Conservation (phyloP, 2,888 invertebrate genomes). For the Liopterus haemorrhoidalis region DNA sequence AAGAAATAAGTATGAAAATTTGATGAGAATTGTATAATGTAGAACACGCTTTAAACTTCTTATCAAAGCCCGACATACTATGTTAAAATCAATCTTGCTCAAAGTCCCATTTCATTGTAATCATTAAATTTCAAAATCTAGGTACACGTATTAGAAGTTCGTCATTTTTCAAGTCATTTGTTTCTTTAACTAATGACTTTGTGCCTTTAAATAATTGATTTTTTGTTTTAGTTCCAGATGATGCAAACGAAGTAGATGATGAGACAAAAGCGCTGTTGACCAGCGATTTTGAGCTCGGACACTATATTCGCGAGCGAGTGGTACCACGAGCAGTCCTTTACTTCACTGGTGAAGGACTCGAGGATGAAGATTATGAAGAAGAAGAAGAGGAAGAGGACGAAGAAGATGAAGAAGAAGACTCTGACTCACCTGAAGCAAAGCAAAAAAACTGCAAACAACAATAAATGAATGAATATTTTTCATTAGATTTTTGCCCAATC, state of each 20-base stretch:
- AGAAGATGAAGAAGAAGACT: conserved; percentile 55
- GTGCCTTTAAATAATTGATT: neutral
- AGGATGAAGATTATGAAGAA: conserved; percentile 72
- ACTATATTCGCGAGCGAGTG: conserved; percentile 92
- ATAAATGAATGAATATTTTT: conserved; percentile 29
- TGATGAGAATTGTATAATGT: too few relatives aligned
- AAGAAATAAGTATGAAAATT: too few relatives aligned
- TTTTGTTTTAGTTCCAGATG: conserved; percentile 63
- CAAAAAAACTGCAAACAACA: conserved; percentile 44
- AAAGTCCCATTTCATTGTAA: too few relatives aligned
- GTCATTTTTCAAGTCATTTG: neutral
- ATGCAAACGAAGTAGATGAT: conserved; percentile 73
- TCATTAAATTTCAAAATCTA: neutral
- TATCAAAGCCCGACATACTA: too few relatives aligned
- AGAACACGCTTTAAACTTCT: too few relatives aligned
- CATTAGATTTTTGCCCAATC: neutral
- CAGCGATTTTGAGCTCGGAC: conserved; percentile 97
- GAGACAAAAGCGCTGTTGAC: conserved; percentile 80
- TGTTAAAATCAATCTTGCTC: too few relatives aligned
- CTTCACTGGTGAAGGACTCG: conserved; percentile 85
- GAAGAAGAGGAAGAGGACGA: conserved; percentile 58
- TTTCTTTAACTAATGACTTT: neutral
- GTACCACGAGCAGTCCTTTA: conserved; percentile 96
- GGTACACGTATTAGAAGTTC: neutral
- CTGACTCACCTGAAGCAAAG: conserved; percentile 44